Conservation (phyloP, 2,797 vertebrate species). For the Phalanger gymnotis region DNA sequence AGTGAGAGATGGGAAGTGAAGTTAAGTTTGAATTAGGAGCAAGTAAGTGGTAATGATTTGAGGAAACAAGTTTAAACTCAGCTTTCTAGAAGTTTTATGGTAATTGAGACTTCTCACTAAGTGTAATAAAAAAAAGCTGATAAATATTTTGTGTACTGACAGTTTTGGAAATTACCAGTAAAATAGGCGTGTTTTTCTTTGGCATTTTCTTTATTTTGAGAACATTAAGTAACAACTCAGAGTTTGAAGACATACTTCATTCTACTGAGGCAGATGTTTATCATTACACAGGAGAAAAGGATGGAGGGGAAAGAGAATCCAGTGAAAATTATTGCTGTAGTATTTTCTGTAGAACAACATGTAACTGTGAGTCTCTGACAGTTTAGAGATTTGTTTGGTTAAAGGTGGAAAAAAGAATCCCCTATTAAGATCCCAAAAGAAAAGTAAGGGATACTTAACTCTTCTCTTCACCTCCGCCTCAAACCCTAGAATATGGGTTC, state of each 20-base stretch:
- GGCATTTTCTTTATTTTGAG: not conserved
- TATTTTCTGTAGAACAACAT: not conserved
- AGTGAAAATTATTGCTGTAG: not conserved
- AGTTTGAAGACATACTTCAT: not conserved
- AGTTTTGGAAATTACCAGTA: not conserved
- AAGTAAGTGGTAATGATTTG: not conserved
- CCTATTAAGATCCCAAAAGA: not conserved
- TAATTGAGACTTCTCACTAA: not conserved
- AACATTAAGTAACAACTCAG: not conserved
- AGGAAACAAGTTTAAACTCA: not conserved
- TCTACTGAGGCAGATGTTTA: not conserved
- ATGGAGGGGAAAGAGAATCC: not conserved
- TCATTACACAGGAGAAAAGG: not conserved
- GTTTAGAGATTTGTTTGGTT: not conserved
- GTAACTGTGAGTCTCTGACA: not conserved
- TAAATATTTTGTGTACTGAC: not conserved
- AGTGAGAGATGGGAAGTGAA: not conserved
- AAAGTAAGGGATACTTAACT: not conserved
- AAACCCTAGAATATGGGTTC: not conserved
- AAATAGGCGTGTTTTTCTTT: not conserved
- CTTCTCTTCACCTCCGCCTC: not conserved
- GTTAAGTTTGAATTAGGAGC: not conserved
- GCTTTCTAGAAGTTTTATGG: not conserved
- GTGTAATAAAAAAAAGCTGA: not conserved
- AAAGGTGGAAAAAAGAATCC: not conserved